These are phyloP conservation scores for Latrodectus geometricus DNA, from an alignment of 1,140 invertebrate species.

Conservation along the genomic window DNA sequence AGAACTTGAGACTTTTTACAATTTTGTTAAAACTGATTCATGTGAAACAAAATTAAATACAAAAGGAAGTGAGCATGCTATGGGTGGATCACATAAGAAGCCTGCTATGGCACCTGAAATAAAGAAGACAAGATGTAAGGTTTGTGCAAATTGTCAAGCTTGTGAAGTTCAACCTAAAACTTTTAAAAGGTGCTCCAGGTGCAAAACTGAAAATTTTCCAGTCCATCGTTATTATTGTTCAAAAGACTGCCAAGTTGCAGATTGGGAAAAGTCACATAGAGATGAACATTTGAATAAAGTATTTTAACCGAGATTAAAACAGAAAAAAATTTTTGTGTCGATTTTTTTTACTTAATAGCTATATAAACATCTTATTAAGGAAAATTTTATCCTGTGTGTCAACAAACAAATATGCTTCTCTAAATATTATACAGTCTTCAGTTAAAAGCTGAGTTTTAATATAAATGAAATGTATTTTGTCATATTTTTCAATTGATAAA, in stretches of 20 bases:
- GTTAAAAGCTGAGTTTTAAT: too few species aligned
- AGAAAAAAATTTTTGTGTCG: too few species aligned
- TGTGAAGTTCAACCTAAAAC: slow-evolving; percentile 17
- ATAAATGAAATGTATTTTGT: too few species aligned
- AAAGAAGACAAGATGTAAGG: slow-evolving; percentile 17
- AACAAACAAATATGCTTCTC: too few species aligned
- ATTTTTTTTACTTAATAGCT: too few species aligned
- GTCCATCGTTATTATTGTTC: slow-evolving; percentile 48
- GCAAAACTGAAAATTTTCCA: slow-evolving; percentile 35
- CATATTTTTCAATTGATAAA: too few species aligned
- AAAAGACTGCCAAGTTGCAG: slow-evolving; percentile 22
- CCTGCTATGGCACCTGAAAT: neutral
- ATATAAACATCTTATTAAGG: too few species aligned
- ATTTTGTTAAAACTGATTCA: neutral
- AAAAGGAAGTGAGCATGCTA: neutral
- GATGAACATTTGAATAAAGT: slow-evolving; percentile 23
- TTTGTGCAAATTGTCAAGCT: slow-evolving; percentile 34
- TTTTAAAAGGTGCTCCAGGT: slow-evolving; percentile 44
- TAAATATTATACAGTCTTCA: too few species aligned
- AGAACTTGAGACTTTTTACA: neutral
- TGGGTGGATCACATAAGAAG: neutral
- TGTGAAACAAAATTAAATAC: neutral
- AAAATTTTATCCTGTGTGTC: too few species aligned
- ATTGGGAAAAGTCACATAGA: slow-evolving; percentile 47
- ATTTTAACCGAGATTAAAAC: too few species aligned